These are phyloP conservation scores for Pogonophryne albipinna DNA, from an alignment of 2,797 vertebrate genomes.

Conservation along the genomic window DNA sequence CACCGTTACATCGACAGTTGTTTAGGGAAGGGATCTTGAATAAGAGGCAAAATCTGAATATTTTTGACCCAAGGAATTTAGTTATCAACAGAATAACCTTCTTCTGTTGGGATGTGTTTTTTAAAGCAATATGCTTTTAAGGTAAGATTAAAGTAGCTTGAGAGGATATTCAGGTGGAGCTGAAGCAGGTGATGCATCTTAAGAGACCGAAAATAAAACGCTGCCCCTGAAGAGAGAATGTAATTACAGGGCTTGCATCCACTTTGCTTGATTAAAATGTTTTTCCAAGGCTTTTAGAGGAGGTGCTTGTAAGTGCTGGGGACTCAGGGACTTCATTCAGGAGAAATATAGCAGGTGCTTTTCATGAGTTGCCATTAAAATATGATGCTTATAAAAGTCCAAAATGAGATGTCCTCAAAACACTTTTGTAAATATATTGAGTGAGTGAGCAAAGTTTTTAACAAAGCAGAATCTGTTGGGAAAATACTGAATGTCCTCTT, in stretches of 20 bases:
- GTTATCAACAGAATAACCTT: background rate
- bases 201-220: background rate
- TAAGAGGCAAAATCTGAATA: background rate
- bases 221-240: background rate
- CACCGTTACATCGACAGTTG: background rate
- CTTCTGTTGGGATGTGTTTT: background rate
- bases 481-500: too few species aligned
- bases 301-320: constrained; percentile 7
- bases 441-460: background rate
- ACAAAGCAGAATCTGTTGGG: background rate
- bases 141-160: constrained; percentile 11
- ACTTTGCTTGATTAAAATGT: constrained; percentile 9
- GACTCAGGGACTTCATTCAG: constrained; percentile 19
- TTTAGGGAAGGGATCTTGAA: background rate
- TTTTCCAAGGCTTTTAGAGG: constrained; percentile 9
- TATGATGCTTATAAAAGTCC: background rate
- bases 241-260: constrained; percentile 5
- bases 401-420: background rate
- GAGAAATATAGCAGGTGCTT: constrained; percentile 11
- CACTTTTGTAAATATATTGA: background rate
- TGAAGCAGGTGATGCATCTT: constrained; percentile 22
- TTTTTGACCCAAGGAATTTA: background rate
- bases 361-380: background rate
- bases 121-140: too few species aligned
- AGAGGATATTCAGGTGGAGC: background rate